Evolutionary conservation across 2,113 vertebrate genomes (phyloP).

Genomic region (crab-eating macaque (Macaca fascicularis)): DNA sequence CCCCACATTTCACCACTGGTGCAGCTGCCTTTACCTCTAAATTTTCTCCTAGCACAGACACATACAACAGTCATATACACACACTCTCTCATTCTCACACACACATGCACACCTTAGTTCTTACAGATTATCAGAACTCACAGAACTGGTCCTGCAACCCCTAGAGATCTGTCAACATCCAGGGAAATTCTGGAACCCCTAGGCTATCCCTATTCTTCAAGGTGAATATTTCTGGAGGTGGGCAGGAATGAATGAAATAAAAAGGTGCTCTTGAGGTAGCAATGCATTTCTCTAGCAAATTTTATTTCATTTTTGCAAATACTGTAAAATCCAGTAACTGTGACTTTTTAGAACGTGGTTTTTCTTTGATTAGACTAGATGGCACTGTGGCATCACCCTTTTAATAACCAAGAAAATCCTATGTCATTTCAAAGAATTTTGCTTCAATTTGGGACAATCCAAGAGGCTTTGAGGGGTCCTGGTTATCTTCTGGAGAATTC

Average conservation of each 20-base stretch:
- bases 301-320: constrained; percentile 20
- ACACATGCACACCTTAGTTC: not conserved
- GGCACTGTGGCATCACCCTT: constrained; percentile 80
- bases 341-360: constrained; percentile 62
- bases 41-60: not conserved
- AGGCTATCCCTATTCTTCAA: not conserved
- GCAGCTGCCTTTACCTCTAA: not conserved
- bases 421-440: constrained; percentile 73
- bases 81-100: not conserved
- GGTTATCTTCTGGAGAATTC: not conserved
- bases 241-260: constrained; percentile 14
- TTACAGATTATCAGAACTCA: not conserved
- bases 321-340: not conserved
- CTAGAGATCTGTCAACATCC: not conserved
- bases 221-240: constrained; percentile 9
- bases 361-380: constrained; percentile 80
- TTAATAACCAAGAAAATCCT: constrained; percentile 62
- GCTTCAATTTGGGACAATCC: constrained; percentile 47
- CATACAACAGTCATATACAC: not conserved
- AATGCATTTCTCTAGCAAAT: constrained; percentile 40
- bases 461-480: constrained; percentile 39
- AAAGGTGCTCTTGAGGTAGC: not conserved
- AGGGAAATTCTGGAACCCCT: constrained; percentile 23
- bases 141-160: not conserved
- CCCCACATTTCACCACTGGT: not conserved